phyloP scores from a whole-genome alignment of 2,113 vertebrate species.

The Corythornis cristatus region DNA sequence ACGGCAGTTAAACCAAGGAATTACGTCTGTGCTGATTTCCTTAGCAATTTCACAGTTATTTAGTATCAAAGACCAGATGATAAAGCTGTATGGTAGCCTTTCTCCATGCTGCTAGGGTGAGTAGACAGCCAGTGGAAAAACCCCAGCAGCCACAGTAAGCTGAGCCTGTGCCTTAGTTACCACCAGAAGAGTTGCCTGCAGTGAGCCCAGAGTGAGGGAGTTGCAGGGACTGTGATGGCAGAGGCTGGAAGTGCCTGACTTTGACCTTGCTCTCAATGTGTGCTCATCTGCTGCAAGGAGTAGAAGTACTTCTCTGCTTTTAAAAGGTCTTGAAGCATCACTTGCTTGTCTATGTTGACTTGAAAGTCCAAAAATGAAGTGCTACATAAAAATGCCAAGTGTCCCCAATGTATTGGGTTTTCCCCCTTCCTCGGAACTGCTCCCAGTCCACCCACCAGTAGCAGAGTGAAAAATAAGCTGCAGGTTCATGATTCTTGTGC shows the following conservation, averaged over 20 bases:
- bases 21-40: background rate
- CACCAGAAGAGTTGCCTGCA: rapidly evolving
- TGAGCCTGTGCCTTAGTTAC: background rate
- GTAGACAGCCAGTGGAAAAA: background rate
- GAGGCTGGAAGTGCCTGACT: background rate
- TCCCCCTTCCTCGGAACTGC: background rate
- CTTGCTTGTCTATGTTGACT: background rate
- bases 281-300: background rate
- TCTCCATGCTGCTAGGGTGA: background rate
- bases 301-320: background rate
- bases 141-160: background rate
- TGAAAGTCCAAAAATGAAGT: background rate
- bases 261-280: background rate
- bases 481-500: background rate
- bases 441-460: background rate
- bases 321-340: background rate
- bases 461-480: background rate
- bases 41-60: background rate
- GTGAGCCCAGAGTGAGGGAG: background rate
- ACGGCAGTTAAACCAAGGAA: background rate
- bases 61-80: background rate
- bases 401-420: background rate
- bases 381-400: background rate
- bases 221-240: rapidly evolving
- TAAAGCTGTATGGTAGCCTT: background rate